Evolutionary conservation across 2,113 vertebrate species (phyloP), one percentile per base, ranked within the genome.

Genomic region (Pyxicephalus adspersus): DNA sequence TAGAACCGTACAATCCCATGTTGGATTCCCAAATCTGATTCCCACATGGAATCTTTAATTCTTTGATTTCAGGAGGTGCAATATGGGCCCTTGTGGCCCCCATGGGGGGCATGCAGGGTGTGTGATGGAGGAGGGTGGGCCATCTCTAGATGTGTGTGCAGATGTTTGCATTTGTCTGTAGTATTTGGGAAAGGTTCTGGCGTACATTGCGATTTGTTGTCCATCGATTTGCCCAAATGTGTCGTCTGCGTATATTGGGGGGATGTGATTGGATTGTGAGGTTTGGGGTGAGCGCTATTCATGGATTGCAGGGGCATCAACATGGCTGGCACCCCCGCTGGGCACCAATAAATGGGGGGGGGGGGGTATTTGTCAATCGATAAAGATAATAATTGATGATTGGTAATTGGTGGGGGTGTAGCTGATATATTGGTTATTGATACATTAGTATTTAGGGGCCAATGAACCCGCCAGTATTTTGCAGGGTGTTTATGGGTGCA

Each of bases 231-330:
- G 60, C 45, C 54, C 57, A 55, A 58, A 79, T 77, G 63, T 77
- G 64, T 45, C 38, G 78, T 80, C 78, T 74, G 79, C 68, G 68
- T 81, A 64, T 54, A 64, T 81, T 73, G 61, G 79, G 79, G 71
- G 50, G 79, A 72, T 28, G 71, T 65, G 60, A 64, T 81, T 34
- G 17, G n/a, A 73, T 64, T 52, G 79, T 54, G 60, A 81, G 79
- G 58, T 73, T 81, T 81, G 70, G 60, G 79, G 68, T 74, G 57
- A 64, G 64, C 51, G 65, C 79, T 81, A 45, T 73, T 64, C 68
- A 74, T 81, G 68, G 58, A 81, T 74, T 81, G 79, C 79, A 81
- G 79, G 68, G 79, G 60, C 26, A 81, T 73, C 25, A 81, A 65
- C 45, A 26, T 52, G 67, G 64, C 78, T 64, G 78, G 57, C 58